These are phyloP conservation scores for Microtus oregoni DNA, from an alignment of 2,113 vertebrate species.

Conservation along the genomic window DNA sequence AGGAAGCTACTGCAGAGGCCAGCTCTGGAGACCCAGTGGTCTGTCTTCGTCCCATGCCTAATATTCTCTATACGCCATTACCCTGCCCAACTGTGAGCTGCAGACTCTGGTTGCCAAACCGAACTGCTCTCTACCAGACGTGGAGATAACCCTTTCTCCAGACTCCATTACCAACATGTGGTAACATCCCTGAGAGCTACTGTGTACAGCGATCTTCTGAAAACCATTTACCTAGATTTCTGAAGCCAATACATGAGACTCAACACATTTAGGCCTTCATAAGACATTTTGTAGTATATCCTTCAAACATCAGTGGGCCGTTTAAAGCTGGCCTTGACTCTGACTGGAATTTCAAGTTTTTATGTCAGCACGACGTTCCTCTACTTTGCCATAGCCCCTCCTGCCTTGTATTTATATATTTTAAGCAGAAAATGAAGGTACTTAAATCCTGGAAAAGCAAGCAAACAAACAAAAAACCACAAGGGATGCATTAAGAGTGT, in stretches of 20 bases:
- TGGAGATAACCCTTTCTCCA: conserved; percentile 1
- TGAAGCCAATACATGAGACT: conserved; percentile 1
- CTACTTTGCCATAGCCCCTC: background rate
- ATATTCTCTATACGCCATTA: conserved; percentile 94
- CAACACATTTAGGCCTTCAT: background rate
- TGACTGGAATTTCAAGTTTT: conserved; percentile 57
- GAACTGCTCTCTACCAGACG: background rate
- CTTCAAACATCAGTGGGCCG: conserved; percentile 7
- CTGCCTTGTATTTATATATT: conserved; percentile 26
- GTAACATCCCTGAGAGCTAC: background rate
- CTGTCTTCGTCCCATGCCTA: conserved; percentile 88
- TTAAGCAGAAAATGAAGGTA: conserved; percentile 78
- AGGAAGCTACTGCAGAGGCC: too few relatives aligned
- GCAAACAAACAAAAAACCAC: background rate
- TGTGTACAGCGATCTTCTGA: background rate
- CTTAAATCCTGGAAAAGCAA: conserved; percentile 52
- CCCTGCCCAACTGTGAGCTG: conserved; percentile 71
- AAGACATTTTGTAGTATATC: conserved; percentile 17
- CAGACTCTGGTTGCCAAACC: conserved; percentile 1
- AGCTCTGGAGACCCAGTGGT: conserved; percentile 84
- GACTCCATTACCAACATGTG: background rate
- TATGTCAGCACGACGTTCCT: conserved; percentile 56
- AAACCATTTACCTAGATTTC: background rate
- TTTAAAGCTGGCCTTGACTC: conserved; percentile 52
- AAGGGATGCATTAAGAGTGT: conserved; percentile 42